A percentile compares a stretch with the other conserved stretches of the same genome.
phyloP scores from a whole-genome alignment of 2,113 vertebrate species.

The Lepisosteus osseus region DNA sequence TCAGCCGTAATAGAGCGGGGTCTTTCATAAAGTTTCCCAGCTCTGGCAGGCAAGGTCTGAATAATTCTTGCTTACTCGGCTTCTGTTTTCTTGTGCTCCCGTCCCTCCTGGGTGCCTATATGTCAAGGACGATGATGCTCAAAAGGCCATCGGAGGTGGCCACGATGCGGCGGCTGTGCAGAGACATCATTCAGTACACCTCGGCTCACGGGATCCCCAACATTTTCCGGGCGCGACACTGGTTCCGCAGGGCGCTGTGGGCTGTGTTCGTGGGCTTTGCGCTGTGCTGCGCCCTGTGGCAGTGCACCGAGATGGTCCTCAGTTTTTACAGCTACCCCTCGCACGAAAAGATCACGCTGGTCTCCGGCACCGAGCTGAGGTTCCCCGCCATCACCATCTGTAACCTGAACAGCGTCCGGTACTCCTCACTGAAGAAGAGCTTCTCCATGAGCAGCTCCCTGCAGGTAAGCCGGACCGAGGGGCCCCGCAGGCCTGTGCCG shows the following conservation, averaged over 20 bases:
- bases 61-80: no score
- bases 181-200: constrained; percentile 26
- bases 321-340: constrained; percentile 38
- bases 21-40: no score
- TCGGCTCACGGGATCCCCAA: constrained; percentile 38
- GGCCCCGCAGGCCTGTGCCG: no score
- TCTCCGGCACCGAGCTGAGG: constrained; percentile 32
- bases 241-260: constrained; percentile 34
- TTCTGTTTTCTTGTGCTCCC: no score
- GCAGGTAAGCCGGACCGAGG: constrained; percentile 12
- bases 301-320: constrained; percentile 38
- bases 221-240: constrained; percentile 35
- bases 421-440: constrained; percentile 22
- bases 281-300: constrained; percentile 39
- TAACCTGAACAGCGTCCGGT: constrained; percentile 34
- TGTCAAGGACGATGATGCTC: not conserved
- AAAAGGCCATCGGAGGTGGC: not conserved
- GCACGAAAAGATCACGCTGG: constrained; percentile 37
- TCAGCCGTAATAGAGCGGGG: no score
- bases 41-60: no score
- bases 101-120: not conserved
- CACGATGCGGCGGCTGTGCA: constrained; percentile 15
- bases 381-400: constrained; percentile 40
- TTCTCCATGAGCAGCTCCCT: constrained; percentile 25
- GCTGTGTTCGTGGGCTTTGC: constrained; percentile 28